A percentile compares a stretch with the other conserved stretches of the same genome.
These are phyloP conservation scores for Ramphastos sulfuratus DNA, from an alignment of 2,113 vertebrate species.

Conservation along the genomic window DNA sequence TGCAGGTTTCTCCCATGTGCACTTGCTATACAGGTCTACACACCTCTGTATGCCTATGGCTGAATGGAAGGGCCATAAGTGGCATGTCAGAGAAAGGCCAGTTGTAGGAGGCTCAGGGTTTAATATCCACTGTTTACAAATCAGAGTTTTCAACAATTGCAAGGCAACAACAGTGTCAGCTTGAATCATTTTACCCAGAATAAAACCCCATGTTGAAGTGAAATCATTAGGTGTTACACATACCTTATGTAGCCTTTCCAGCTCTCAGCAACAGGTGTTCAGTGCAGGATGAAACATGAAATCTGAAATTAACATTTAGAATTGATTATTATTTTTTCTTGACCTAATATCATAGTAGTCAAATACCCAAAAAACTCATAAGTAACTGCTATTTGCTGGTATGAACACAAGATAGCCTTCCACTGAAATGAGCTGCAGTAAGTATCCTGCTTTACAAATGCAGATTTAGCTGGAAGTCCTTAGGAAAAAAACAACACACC, in stretches of 20 bases:
- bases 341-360: background rate
- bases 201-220: background rate
- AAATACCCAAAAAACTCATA: background rate
- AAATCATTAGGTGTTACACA: background rate
- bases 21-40: background rate
- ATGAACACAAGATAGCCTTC: background rate
- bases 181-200: background rate
- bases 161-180: background rate
- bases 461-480: background rate
- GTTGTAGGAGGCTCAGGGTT: background rate
- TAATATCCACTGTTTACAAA: background rate
- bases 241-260: conserved; percentile 61
- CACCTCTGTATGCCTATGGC: background rate
- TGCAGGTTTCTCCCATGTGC: background rate
- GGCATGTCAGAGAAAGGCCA: background rate
- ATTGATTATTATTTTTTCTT: background rate
- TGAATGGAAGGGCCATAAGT: background rate
- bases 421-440: background rate
- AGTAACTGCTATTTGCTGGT: background rate
- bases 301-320: conserved; percentile 57
- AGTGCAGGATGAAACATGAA: conserved; percentile 16
- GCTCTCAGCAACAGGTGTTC: conserved; percentile 50
- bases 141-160: background rate
- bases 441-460: background rate
- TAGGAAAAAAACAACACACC: background rate